Evolutionary conservation across 2,113 vertebrate species (phyloP).

Genomic region (Crotalus tigris): DNA sequence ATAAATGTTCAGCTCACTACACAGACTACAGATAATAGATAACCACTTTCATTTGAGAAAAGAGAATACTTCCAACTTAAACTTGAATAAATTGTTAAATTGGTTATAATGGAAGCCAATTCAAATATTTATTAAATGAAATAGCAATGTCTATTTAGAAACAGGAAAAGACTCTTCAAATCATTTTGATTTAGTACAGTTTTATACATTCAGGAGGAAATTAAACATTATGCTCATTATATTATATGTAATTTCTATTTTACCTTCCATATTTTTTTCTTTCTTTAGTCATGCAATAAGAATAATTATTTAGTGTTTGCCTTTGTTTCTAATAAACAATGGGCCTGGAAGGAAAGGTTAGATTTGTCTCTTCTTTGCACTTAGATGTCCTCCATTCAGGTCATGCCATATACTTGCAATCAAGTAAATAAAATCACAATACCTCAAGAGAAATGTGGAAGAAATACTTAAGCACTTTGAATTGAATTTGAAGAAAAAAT

Average conservation of each 20-base stretch:
- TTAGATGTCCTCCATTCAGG: neutral
- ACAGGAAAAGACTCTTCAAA: neutral
- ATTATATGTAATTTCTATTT: neutral
- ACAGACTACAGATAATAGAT: neutral
- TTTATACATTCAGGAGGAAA: neutral
- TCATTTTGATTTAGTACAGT: neutral
- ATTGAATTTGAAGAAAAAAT: neutral
- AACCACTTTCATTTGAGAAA: conserved; percentile 30
- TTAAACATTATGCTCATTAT: neutral
- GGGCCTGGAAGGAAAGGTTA: neutral
- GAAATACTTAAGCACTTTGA: neutral
- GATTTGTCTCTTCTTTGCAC: neutral
- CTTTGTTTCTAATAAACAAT: neutral
- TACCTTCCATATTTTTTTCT: neutral
- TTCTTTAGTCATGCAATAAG: neutral
- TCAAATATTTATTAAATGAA: neutral
- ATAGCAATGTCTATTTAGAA: neutral
- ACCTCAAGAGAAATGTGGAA: neutral
- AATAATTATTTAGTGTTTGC: neutral
- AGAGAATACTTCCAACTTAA: conserved; percentile 41
- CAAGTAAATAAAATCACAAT: neutral
- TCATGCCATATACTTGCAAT: neutral
- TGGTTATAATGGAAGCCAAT: neutral
- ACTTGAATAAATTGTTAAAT: neutral
- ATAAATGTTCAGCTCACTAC: neutral